phyloP scores from a whole-genome alignment of 2,888 invertebrate genomes.

The Chrysodeixis includens region DNA sequence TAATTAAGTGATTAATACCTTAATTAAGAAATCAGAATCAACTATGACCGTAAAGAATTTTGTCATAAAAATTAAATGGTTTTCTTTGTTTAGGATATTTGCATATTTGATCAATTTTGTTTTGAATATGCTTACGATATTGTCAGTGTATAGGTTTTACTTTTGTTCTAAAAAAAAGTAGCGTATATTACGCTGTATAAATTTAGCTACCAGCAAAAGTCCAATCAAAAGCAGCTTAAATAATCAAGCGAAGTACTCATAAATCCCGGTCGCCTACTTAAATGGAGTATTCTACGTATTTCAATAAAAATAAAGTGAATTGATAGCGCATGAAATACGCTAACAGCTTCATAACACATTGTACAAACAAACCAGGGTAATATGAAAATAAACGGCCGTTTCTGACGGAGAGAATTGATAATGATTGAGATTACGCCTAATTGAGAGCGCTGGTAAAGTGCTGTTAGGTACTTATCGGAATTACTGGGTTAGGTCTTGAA shows the following conservation, averaged over 20 bases:
- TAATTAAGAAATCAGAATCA: slow-evolving; percentile 5
- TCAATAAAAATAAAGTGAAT: slow-evolving; percentile 25
- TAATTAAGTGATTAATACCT: slow-evolving; percentile 1
- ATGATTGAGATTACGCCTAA: slow-evolving; percentile 46
- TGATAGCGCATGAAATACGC: not conserved
- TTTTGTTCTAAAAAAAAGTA: too few relatives aligned
- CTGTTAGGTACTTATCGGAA: slow-evolving; percentile 8
- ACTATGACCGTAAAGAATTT: slow-evolving; percentile 12
- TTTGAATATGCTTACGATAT: slow-evolving; percentile 7
- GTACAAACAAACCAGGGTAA: slow-evolving; percentile 65
- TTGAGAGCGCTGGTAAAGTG: slow-evolving; percentile 28
- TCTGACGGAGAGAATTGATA: slow-evolving; percentile 60
- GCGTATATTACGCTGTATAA: too few relatives aligned
- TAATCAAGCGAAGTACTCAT: too few relatives aligned
- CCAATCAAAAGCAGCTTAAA: too few relatives aligned
- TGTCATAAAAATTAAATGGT: slow-evolving; percentile 3
- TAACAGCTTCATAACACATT: slow-evolving; percentile 47
- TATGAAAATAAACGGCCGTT: slow-evolving; percentile 58
- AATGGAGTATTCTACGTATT: slow-evolving; percentile 7
- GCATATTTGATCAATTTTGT: slow-evolving; percentile 41
- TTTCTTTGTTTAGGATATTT: slow-evolving; percentile 17
- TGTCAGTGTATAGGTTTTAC: too few relatives aligned
- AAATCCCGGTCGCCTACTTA: slow-evolving; percentile 13
- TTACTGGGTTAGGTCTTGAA: not conserved
- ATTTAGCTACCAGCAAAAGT: too few relatives aligned